phyloP scores from a whole-genome alignment of 2,888 invertebrate species.

The Rosalia funebris region DNA sequence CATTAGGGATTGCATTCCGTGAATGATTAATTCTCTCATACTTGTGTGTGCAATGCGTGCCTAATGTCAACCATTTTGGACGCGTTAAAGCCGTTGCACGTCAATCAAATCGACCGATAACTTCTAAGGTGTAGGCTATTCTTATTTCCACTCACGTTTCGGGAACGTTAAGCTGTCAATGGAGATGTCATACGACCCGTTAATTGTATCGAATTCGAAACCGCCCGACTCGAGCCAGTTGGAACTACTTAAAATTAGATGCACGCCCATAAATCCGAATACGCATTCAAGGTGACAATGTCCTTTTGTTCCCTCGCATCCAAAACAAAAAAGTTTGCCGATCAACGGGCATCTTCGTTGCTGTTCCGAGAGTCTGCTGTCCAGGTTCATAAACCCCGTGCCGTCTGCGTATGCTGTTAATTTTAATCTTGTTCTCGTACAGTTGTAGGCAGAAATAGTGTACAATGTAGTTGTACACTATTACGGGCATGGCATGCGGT shows the following conservation, averaged over 20 bases:
- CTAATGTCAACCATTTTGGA: too few relatives aligned
- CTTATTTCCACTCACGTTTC: too few relatives aligned
- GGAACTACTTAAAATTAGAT: slow-evolving; percentile 19
- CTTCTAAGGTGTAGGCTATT: too few relatives aligned
- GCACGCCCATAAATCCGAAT: slow-evolving; percentile 18
- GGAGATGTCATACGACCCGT: too few relatives aligned
- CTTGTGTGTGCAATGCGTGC: too few relatives aligned
- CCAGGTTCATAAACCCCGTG: slow-evolving; percentile 11
- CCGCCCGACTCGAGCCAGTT: slow-evolving; percentile 1
- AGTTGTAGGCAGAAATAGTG: not conserved
- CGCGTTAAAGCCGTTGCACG: too few relatives aligned
- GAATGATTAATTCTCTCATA: too few relatives aligned
- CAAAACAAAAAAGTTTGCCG: slow-evolving; percentile 2
- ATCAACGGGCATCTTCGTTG: slow-evolving; percentile 7
- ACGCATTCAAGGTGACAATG: slow-evolving; percentile 19
- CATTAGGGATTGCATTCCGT: too few relatives aligned
- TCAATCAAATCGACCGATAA: too few relatives aligned
- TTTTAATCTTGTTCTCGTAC: not conserved
- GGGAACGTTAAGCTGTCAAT: too few relatives aligned
- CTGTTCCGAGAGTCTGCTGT: not conserved
- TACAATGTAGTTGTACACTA: not conserved
- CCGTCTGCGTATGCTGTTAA: slow-evolving; percentile 1
- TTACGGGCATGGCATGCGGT: too few relatives aligned
- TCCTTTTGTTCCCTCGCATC: slow-evolving; percentile 4
- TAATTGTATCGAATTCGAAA: not conserved